Evolutionary conservation across 2,888 invertebrate genomes (phyloP), one percentile per base, ranked within the genome.

Genomic region (Agelastica alni): DNA sequence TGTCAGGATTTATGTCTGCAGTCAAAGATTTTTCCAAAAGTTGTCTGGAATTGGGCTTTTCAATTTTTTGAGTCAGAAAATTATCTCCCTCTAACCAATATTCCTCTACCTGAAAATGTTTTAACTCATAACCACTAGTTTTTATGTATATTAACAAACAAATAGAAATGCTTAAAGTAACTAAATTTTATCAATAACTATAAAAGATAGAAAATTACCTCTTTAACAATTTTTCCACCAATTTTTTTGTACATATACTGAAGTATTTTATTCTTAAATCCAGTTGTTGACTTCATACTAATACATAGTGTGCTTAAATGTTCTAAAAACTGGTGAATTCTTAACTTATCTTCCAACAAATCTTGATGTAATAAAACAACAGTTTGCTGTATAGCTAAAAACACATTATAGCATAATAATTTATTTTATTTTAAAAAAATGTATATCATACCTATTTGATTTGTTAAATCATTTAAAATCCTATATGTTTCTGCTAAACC

Each of bases 141-240:
- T n/a, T n/a, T n/a, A n/a, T n/a, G n/a, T n/a, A n/a, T n/a, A n/a
- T n/a, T n/a, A n/a, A n/a, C n/a, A n/a, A n/a, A n/a, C n/a, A n/a
- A n/a, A n/a, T n/a, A n/a, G n/a, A n/a, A n/a, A n/a, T n/a, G n/a
- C n/a, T n/a, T n/a, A n/a, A n/a, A n/a, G n/a, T n/a, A n/a, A n/a
- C n/a, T n/a, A n/a, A n/a, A n/a, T n/a, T n/a, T n/a, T n/a, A n/a
- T n/a, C n/a, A n/a, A n/a, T n/a, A n/a, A n/a, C n/a, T n/a, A n/a
- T n/a, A n/a, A n/a, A n/a, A n/a, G n/a, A n/a, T 18, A 42, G 10
- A 43, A 39, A 26, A 34, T 52, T 59, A 79, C 78, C 65, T 77
- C 77, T 62, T 75, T 78, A 1, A 79, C 68, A 17, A 82, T 68
- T 74, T 82, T 83, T n/a, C 80, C 81, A 6, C 78, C 77, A 4